Evolutionary conservation across 2,797 vertebrate genomes (phyloP).

Genomic region (Heterohyrax brucei): DNA sequence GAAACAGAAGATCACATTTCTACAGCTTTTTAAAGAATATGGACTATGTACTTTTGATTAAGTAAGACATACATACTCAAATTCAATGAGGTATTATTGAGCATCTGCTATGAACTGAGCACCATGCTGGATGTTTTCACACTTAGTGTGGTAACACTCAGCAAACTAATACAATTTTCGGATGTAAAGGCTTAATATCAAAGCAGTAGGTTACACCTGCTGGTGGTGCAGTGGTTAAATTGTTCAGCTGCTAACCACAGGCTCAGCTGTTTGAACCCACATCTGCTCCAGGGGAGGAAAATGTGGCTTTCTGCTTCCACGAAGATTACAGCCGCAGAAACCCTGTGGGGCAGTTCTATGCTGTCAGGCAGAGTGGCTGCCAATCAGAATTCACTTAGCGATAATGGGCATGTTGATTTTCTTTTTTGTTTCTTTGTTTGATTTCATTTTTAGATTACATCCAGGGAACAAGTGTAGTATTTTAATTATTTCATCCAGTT

Average conservation of each 20-base stretch:
- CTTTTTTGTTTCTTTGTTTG: too few species aligned
- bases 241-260: too few species aligned
- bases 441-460: not conserved
- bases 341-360: too few species aligned
- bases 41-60: not conserved
- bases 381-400: too few species aligned
- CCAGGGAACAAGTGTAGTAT: not conserved
- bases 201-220: not conserved
- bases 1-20: not conserved
- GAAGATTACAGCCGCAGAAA: too few species aligned
- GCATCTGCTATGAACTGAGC: not conserved
- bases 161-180: not conserved
- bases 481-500: constrained; percentile 22
- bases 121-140: not conserved
- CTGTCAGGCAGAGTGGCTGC: too few species aligned
- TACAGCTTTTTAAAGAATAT: not conserved
- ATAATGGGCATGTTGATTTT: too few species aligned
- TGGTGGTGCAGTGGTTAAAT: too few species aligned
- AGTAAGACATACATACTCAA: not conserved
- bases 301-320: too few species aligned
- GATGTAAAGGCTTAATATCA: not conserved
- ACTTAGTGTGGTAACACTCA: not conserved
- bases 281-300: too few species aligned
- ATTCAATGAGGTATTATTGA: not conserved
- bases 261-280: too few species aligned